A percentile compares a stretch with the other conserved stretches of the same genome.
These are phyloP conservation scores for Sigmodon hispidus DNA, from an alignment of 2,113 vertebrate species.

Conservation along the genomic window DNA sequence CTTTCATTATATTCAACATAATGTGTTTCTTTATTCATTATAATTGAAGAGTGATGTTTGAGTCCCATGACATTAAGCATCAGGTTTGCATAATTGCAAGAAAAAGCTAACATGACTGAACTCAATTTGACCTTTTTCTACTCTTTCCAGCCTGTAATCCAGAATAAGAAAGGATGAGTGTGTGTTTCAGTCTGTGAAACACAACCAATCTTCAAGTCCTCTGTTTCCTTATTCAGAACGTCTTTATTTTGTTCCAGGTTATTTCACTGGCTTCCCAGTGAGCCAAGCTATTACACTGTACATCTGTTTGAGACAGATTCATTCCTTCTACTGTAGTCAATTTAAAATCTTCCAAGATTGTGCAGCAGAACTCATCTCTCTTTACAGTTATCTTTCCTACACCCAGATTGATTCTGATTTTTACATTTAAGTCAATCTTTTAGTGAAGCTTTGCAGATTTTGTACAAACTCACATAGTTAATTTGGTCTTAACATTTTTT, in stretches of 20 bases:
- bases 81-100: background rate
- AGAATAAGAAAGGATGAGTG: background rate
- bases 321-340: background rate
- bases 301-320: background rate
- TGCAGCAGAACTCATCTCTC: background rate
- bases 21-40: background rate
- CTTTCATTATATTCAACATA: background rate
- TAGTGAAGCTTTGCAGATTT: background rate
- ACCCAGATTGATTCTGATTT: background rate
- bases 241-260: background rate
- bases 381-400: background rate
- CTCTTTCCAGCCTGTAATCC: background rate
- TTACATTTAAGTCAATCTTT: background rate
- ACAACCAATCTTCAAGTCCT: background rate
- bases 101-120: background rate
- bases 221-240: background rate
- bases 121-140: background rate
- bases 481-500: background rate
- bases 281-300: too few species aligned
- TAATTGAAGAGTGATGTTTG: background rate
- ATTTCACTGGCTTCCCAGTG: background rate
- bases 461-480: background rate
- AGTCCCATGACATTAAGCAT: background rate
- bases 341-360: background rate
- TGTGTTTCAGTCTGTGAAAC: background rate